Evolutionary conservation across 2,888 invertebrate genomes (phyloP), one percentile per base, ranked within the genome.

Genomic region (Digitonthophagus gazella): DNA sequence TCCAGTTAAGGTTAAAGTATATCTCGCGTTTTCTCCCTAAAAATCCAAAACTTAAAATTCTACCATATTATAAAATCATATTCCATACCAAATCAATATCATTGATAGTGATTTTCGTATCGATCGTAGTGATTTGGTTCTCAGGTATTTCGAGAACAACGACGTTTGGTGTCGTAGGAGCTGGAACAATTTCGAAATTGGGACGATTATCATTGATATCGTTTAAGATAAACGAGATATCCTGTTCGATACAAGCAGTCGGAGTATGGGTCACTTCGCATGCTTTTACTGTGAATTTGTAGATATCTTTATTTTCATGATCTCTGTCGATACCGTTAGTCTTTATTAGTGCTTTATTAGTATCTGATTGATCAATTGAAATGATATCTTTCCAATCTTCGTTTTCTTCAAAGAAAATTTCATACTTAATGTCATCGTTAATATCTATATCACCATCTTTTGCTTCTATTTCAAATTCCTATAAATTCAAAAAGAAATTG

Each of bases 151-250:
- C 14, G 18, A 61, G 19, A 18, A 6, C 4, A 61, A 61, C 79
- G 3, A 64, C 69, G 69, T 84, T 83, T 15, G n/a, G n/a, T n/a
- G n/a, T n/a, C n/a, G n/a, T n/a, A n/a, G n/a, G n/a, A 1, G 28
- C 8, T 44, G 54, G 3, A 64, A 72, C 71, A 3, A 72, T 19
- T 11, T 83, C 75, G 0, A 89, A 86, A 73, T 77, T 75, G 0
- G 93, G 93, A 11, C 75, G 76, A 76, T 92, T 87, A 78, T 93
- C 91, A 78, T 93, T 92, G 20, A 90, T 82, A 75, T 88, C 88
- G 18, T 80, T 77, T 14, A 88, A 82, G 22, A 82, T 78, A 28
- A 84, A 78, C 6, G 76, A 77, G 15, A 84, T 76, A 5, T 71
- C 73, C 56, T 75, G 69, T 14, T 67, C 66, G 16, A 75, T 73